These are phyloP conservation scores for Balanococcus diminutus DNA, from an alignment of 2,888 invertebrate species.

Conservation along the genomic window DNA sequence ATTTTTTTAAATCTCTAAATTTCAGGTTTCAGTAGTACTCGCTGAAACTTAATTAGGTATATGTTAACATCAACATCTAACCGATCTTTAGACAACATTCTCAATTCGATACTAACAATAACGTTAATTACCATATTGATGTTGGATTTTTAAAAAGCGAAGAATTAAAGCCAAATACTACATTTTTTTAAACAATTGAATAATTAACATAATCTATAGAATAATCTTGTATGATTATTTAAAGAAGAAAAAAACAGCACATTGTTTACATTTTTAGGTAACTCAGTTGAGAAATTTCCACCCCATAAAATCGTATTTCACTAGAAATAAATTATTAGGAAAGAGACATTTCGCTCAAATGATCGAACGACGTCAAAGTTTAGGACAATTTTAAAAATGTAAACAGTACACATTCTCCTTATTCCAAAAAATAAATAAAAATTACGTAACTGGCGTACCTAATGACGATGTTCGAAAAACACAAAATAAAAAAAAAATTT, in stretches of 20 bases:
- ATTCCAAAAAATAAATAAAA: neutral
- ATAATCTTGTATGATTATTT: neutral
- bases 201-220: neutral
- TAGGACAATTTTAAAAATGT: neutral
- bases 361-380: neutral
- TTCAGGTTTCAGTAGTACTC: neutral
- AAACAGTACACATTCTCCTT: neutral
- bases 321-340: no score
- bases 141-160: neutral
- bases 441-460: neutral
- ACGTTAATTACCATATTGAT: neutral
- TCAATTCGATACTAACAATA: slow-evolving; percentile 49
- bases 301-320: no score
- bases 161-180: slow-evolving; percentile 5
- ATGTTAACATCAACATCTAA: neutral
- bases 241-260: neutral
- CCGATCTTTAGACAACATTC: neutral
- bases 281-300: neutral
- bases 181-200: neutral
- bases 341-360: neutral
- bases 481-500: neutral
- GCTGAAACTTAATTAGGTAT: neutral
- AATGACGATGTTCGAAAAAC: neutral
- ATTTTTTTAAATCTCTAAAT: no score
- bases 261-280: neutral